Conservation (phyloP, 1,140 invertebrate genomes). For the Apis laboriosa region DNA sequence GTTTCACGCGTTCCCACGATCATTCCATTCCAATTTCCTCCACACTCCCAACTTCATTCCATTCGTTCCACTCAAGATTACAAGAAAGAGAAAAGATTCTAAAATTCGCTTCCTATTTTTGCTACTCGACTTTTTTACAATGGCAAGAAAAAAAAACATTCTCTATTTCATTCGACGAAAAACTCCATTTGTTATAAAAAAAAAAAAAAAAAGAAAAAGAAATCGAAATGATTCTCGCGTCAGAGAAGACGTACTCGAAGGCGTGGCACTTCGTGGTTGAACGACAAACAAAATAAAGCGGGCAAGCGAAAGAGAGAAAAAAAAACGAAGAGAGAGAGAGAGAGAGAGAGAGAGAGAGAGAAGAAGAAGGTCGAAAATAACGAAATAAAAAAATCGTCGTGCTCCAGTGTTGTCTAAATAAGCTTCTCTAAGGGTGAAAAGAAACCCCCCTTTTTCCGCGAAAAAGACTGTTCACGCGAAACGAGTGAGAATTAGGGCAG, state of each 20-base stretch:
- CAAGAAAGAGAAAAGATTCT: background rate
- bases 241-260: conserved; percentile 47
- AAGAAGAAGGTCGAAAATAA: conserved; percentile 14
- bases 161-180: background rate
- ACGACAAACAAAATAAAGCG: conserved; percentile 20
- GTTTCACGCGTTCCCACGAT: background rate
- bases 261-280: conserved; percentile 52
- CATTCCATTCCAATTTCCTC: background rate
- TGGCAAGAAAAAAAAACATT: background rate
- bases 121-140: conserved; percentile 13
- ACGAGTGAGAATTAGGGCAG: conserved; percentile 47
- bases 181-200: background rate
- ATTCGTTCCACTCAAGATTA: no score
- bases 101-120: conserved; percentile 16
- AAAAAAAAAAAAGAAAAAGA: background rate
- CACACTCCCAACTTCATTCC: background rate
- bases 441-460: conserved; percentile 48
- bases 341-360: conserved; percentile 13
- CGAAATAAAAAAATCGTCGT: conserved; percentile 33
- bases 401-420: conserved; percentile 62
- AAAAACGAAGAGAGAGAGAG: background rate
- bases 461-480: conserved; percentile 43
- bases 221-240: background rate
- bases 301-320: background rate
- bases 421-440: conserved; percentile 53